These are phyloP conservation scores for Semicossyphus pulcher DNA, from an alignment of 2,113 vertebrate species.

Conservation along the genomic window DNA sequence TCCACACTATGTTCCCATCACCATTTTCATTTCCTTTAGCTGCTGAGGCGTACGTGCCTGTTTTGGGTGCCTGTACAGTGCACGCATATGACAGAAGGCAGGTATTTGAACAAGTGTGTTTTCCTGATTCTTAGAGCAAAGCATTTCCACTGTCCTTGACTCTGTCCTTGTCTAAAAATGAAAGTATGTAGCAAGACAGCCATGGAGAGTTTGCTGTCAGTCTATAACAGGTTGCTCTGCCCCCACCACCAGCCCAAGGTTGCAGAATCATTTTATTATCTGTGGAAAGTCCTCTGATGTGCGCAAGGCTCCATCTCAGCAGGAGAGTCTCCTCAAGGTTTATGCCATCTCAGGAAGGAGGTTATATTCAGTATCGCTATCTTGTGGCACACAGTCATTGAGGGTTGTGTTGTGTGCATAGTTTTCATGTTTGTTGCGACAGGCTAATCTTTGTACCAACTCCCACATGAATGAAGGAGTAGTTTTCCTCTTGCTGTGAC, in stretches of 20 bases:
- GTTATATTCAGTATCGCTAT: neutral
- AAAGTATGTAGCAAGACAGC: constrained; percentile 32
- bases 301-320: neutral
- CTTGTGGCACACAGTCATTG: neutral
- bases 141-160: constrained; percentile 66
- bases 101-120: constrained; percentile 19
- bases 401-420: neutral
- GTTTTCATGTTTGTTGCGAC: constrained; percentile 20
- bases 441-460: constrained; percentile 37
- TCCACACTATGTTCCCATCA: neutral
- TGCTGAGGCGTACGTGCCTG: neutral
- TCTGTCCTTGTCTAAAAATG: constrained; percentile 58
- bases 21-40: constrained; percentile 3
- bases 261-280: constrained; percentile 38
- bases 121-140: constrained; percentile 16
- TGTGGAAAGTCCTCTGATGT: constrained; percentile 2
- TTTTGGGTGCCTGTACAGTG: neutral
- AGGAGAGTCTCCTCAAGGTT: constrained; percentile 22
- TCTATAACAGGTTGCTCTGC: constrained; percentile 39
- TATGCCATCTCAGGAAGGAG: neutral
- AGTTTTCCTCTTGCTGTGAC: neutral
- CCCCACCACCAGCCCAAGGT: neutral
- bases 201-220: neutral
- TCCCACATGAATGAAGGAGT: constrained; percentile 16
- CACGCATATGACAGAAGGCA: constrained; percentile 2